A percentile compares a stretch with the other conserved stretches of the same genome.
phyloP scores from a whole-genome alignment of 64 coral and sea anemone species.

The Hydrozoanthus tunicans region DNA sequence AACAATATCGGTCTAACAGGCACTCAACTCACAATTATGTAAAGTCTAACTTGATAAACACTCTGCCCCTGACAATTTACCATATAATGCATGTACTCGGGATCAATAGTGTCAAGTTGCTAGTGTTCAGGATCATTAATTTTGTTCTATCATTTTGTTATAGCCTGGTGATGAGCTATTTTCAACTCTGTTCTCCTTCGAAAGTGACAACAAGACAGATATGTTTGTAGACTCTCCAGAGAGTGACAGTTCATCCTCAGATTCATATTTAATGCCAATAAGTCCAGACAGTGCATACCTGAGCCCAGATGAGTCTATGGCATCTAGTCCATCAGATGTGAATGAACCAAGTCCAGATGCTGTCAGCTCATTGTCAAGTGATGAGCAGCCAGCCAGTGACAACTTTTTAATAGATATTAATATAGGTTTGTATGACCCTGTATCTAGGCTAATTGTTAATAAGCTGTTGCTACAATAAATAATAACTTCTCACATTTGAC shows the following conservation, averaged over 20 bases:
- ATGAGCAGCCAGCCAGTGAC: slow-evolving; percentile 39
- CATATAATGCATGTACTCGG: too few species aligned
- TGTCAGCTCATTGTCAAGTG: slow-evolving; percentile 62
- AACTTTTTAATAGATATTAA: slow-evolving; percentile 71
- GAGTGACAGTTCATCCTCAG: slow-evolving; percentile 83
- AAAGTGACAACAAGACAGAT: neutral
- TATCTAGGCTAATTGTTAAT: neutral
- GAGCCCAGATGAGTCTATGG: slow-evolving; percentile 42
- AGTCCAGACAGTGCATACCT: slow-evolving; percentile 70
- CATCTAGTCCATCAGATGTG: slow-evolving; percentile 31
- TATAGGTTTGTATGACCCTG: slow-evolving; percentile 60
- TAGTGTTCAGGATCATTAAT: too few species aligned
- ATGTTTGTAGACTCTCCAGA: slow-evolving; percentile 42
- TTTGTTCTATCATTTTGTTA: neutral
- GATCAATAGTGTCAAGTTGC: too few species aligned
- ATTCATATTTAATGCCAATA: slow-evolving; percentile 75
- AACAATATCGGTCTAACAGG: too few species aligned
- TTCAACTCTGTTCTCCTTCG: slow-evolving; percentile 25
- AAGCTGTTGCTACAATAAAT: too few species aligned
- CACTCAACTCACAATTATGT: too few species aligned
- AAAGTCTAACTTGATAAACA: too few species aligned
- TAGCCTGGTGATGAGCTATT: slow-evolving; percentile 39
- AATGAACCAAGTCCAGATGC: slow-evolving; percentile 49
- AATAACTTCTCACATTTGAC: too few species aligned
- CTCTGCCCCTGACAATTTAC: too few species aligned